phyloP scores from a whole-genome alignment of 2,888 invertebrate species.

The Plemyria rubiginata region DNA sequence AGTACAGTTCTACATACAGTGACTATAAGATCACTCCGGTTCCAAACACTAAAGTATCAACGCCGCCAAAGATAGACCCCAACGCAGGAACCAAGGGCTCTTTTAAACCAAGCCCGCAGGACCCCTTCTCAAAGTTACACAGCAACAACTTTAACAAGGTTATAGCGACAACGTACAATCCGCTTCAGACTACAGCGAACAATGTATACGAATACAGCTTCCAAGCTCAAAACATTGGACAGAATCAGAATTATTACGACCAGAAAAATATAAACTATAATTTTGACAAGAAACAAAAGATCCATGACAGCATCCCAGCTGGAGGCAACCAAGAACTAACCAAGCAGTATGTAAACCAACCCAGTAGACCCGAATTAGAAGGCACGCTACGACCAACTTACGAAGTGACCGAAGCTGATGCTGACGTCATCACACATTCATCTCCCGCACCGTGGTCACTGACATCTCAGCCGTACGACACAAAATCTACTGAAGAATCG shows the following conservation, averaged over 20 bases:
- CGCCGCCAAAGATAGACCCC: constrained; percentile 69
- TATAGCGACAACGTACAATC: constrained; percentile 73
- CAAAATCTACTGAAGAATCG: constrained; percentile 61
- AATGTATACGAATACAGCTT: constrained; percentile 63
- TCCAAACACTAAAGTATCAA: constrained; percentile 70
- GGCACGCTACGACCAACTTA: constrained; percentile 65
- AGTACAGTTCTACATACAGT: constrained; percentile 67
- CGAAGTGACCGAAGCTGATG: constrained; percentile 74
- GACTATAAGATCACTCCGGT: constrained; percentile 78
- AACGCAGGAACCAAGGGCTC: constrained; percentile 62
- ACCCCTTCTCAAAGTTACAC: constrained; percentile 70
- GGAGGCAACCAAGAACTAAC: constrained; percentile 67
- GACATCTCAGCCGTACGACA: constrained; percentile 62
- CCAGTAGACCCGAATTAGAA: constrained; percentile 50
- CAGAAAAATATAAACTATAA: constrained; percentile 48
- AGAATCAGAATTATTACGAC: constrained; percentile 62
- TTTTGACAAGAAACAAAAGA: constrained; percentile 66
- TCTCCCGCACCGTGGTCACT: constrained; percentile 68
- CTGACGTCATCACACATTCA: constrained; percentile 65
- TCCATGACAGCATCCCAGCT: constrained; percentile 68
- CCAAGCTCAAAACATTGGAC: constrained; percentile 65
- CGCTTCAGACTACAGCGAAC: constrained; percentile 63
- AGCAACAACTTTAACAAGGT: constrained; percentile 62
- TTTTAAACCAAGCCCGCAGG: constrained; percentile 79
- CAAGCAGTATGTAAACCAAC: constrained; percentile 63